Conservation (phyloP, 2,113 vertebrate genomes). For the Nycticorax nycticorax region DNA sequence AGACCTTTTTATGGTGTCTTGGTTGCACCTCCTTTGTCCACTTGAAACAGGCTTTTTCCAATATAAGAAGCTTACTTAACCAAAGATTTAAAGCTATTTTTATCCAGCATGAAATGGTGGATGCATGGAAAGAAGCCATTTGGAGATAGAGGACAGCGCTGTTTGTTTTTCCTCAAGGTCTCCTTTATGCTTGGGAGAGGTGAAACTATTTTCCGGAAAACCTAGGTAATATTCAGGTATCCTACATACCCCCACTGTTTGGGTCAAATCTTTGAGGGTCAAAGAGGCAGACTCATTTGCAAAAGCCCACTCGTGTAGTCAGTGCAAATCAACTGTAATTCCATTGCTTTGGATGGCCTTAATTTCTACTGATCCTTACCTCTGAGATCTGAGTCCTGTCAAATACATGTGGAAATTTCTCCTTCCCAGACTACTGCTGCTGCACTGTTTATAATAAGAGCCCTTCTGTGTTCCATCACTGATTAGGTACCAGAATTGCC, state of each 20-base stretch:
- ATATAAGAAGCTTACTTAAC: slow-evolving; percentile 61
- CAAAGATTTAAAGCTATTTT: slow-evolving; percentile 56
- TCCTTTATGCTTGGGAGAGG: background rate
- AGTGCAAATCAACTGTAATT: background rate
- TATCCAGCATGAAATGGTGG: background rate
- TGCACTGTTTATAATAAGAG: background rate
- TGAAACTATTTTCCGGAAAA: background rate
- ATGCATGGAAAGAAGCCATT: background rate
- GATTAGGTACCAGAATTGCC: background rate
- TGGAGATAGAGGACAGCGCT: background rate
- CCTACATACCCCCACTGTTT: background rate
- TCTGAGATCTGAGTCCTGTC: background rate
- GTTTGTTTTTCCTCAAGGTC: background rate
- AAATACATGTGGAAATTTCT: background rate
- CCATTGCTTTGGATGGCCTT: background rate
- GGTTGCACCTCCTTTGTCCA: background rate
- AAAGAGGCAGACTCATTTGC: background rate
- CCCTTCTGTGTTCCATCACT: background rate
- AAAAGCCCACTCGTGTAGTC: background rate
- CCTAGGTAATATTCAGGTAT: background rate
- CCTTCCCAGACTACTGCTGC: background rate
- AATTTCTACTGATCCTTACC: background rate
- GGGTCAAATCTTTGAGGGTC: background rate
- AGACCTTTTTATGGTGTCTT: background rate
- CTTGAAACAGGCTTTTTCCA: slow-evolving; percentile 21